These are phyloP conservation scores for Catostomus latipinnis DNA, from an alignment of 2,797 vertebrate genomes.

Conservation along the genomic window DNA sequence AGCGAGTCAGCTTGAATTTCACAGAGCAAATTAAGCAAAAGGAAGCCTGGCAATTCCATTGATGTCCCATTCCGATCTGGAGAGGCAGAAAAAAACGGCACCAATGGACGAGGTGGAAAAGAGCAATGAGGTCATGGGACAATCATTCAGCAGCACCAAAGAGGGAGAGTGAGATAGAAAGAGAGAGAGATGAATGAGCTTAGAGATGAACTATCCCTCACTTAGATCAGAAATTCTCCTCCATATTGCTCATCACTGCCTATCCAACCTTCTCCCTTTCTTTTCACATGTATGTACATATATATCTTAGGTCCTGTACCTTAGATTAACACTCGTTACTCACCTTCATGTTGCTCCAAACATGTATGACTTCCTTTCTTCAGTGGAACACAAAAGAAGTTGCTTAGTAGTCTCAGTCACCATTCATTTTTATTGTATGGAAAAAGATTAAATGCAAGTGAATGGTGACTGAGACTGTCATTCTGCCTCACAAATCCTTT, in stretches of 20 bases:
- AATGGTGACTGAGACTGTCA: too few species aligned
- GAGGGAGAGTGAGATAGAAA: background rate
- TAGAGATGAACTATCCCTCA: background rate
- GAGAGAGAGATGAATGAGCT: background rate
- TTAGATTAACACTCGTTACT: too few species aligned
- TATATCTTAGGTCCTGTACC: too few species aligned
- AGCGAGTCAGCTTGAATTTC: constrained; percentile 57
- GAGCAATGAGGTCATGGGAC: constrained; percentile 78
- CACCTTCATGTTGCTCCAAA: too few species aligned
- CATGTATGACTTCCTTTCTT: too few species aligned
- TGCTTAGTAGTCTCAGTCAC: too few species aligned
- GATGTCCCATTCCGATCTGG: constrained; percentile 41
- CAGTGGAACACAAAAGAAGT: too few species aligned
- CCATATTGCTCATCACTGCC: background rate
- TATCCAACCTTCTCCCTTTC: too few species aligned
- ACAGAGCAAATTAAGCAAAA: constrained; percentile 57
- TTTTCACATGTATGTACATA: too few species aligned
- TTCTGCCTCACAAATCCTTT: too few species aligned
- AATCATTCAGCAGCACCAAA: constrained; percentile 24
- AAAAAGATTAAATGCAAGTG: too few species aligned
- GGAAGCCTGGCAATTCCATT: constrained; percentile 17
- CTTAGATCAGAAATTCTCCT: background rate
- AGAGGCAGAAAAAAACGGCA: constrained; percentile 13
- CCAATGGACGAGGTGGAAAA: constrained; percentile 53
- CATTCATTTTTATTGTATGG: too few species aligned